Evolutionary conservation across 1,140 invertebrate genomes (phyloP).

Genomic region (Drosophila lini): DNA sequence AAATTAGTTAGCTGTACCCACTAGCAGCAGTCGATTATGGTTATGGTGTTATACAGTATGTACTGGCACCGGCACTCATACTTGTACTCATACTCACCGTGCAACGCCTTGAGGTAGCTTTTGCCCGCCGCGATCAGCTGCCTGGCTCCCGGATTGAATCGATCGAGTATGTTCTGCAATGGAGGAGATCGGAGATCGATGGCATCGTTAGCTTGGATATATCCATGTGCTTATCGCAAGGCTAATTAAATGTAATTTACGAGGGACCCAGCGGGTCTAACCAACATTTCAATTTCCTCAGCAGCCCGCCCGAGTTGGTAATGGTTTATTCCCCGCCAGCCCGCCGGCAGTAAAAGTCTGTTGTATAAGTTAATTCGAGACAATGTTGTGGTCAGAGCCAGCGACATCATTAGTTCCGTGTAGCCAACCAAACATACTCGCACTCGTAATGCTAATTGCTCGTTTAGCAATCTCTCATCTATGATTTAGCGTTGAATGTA

Average conservation of each 20-base stretch:
- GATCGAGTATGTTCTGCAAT: slow-evolving; percentile 96
- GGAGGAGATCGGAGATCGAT: slow-evolving; percentile 33
- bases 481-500: slow-evolving; percentile 49
- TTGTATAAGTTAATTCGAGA: slow-evolving; percentile 63
- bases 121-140: slow-evolving; percentile 97
- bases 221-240: slow-evolving; percentile 23
- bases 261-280: slow-evolving; percentile 26
- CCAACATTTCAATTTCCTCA: slow-evolving; percentile 60
- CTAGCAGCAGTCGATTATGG: slow-evolving; percentile 26
- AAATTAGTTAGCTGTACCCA: slow-evolving; percentile 74
- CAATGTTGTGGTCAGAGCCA: slow-evolving; percentile 57
- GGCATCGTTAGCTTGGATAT: slow-evolving; percentile 26
- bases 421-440: slow-evolving; percentile 37
- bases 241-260: slow-evolving; percentile 69
- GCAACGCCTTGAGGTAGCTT: slow-evolving; percentile 95
- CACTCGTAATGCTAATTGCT: slow-evolving; percentile 61
- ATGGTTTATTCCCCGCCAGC: slow-evolving; percentile 52
- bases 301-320: slow-evolving; percentile 3
- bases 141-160: slow-evolving; percentile 95
- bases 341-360: slow-evolving; percentile 66
- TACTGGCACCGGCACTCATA: slow-evolving; percentile 48
- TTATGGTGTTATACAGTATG: slow-evolving; percentile 22
- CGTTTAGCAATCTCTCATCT: slow-evolving; percentile 40
- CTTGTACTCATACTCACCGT: slow-evolving; percentile 90
- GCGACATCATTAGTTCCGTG: slow-evolving; percentile 73